These are phyloP conservation scores for Mormyrus hasselquistii DNA, from an alignment of 2,797 vertebrate species.

Conservation along the genomic window DNA sequence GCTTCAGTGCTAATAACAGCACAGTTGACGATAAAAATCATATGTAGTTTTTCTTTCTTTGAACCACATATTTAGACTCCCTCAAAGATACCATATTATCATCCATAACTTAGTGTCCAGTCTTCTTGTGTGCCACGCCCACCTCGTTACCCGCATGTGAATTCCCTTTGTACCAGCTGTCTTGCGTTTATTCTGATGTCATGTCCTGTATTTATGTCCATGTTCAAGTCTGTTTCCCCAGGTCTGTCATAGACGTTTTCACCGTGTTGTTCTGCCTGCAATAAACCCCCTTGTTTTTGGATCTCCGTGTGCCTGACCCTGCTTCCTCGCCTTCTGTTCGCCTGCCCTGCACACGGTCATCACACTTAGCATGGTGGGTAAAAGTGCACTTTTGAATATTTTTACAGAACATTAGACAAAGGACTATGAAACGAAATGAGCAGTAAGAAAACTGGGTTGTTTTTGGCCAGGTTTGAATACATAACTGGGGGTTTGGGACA, in stretches of 20 bases:
- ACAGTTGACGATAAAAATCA: background rate
- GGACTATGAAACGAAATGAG: background rate
- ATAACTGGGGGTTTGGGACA: background rate
- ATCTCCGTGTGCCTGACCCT: no score
- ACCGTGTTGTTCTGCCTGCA: no score
- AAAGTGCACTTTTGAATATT: background rate
- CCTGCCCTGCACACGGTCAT: no score
- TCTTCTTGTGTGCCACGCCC: no score
- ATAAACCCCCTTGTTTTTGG: no score
- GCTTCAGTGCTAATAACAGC: background rate
- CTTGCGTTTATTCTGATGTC: no score
- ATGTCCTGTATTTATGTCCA: no score
- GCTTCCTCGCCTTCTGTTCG: no score
- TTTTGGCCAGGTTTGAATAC: background rate
- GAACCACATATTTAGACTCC: background rate
- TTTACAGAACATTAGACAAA: background rate
- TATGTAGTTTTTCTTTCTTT: background rate
- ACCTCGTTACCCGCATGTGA: no score
- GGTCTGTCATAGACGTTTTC: no score
- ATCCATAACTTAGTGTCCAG: background rate
- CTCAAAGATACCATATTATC: background rate
- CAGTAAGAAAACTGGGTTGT: background rate
- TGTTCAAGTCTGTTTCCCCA: no score
- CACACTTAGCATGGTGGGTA: background rate
- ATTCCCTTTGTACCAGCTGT: no score